These are phyloP conservation scores for Disparrhopalites patrizii DNA, from an alignment of 2,888 invertebrate genomes.

Conservation along the genomic window DNA sequence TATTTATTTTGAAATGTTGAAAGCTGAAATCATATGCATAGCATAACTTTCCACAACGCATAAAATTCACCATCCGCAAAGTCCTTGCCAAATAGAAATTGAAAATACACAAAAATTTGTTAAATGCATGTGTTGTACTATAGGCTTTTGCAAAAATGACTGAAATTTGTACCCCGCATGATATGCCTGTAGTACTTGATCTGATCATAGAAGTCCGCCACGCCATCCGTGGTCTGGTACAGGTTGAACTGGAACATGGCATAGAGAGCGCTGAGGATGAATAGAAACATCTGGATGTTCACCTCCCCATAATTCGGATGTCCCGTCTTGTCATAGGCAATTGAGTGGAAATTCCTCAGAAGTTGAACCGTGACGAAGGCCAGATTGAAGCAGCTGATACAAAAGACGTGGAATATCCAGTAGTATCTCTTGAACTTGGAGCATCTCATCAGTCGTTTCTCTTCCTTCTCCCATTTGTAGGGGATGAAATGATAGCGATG, in stretches of 20 bases:
- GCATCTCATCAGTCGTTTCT: neutral
- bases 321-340: no score
- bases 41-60: no score
- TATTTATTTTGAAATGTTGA: no score
- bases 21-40: no score
- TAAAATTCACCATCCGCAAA: neutral
- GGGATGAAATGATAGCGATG: neutral
- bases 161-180: neutral
- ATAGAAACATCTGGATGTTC: conserved; percentile 12
- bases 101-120: neutral
- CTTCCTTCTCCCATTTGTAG: neutral
- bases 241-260: neutral
- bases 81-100: neutral
- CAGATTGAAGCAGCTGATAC: neutral
- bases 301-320: conserved; percentile 1
- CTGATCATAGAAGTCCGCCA: neutral
- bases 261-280: conserved; percentile 5
- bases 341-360: neutral
- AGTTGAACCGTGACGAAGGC: neutral
- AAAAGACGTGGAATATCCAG: neutral
- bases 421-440: neutral
- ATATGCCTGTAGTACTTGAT: neutral
- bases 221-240: neutral
- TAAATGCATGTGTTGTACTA: neutral
- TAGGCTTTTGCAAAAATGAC: no score